Evolutionary conservation across 2,113 vertebrate genomes (phyloP), one percentile per base, ranked within the genome.

Genomic region (Chaenogobius annularis): DNA sequence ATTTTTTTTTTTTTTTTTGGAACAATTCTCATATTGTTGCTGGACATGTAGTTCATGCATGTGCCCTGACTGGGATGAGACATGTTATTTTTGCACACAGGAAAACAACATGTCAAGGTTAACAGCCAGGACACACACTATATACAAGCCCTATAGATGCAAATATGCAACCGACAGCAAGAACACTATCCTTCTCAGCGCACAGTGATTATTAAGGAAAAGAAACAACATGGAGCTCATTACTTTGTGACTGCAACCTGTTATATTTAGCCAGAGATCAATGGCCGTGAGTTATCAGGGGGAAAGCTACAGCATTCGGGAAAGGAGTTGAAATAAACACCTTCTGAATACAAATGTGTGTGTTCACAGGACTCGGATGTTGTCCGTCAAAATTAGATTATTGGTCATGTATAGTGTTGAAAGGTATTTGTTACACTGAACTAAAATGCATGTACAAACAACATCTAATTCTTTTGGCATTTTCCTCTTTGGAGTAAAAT

Each of bases 281-380:
- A 85, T 82, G 75, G 46, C 77, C 77, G 74, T 1, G 80, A 82
- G 61, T 75, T 74, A 72, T 84, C 68, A 62, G 70, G 50, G 44
- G 66, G 73, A 70, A 69, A n/a, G 2, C 31, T 14, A 7, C 44
- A 69, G 56, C 78, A 73, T 71, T 63, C 40, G 54, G 12, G 78
- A 69, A 75, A 76, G 14, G 58, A 22, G 26, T 31, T 59, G 56
- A 59, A 59, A 31, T 59, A 31, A 31, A 62, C 59, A 62, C 59
- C 2, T 62, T 9, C 35, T 37, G 31, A 63, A 40, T n/a, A 40
- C 10, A 63, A 63, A 63, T 63, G 35, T 5, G 35, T 63, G 61
- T 63, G 17, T 20, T 58, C 3, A 19, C 48, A 50, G 48, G 48
- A 50, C 1, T 19, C 5, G 50, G 7, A 54, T 2, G 50, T 54